Percentiles rank a stretch among this genome's conserved stretches.
phyloP scores from a whole-genome alignment of 1,140 invertebrate genomes.

The Achroia grisella region DNA sequence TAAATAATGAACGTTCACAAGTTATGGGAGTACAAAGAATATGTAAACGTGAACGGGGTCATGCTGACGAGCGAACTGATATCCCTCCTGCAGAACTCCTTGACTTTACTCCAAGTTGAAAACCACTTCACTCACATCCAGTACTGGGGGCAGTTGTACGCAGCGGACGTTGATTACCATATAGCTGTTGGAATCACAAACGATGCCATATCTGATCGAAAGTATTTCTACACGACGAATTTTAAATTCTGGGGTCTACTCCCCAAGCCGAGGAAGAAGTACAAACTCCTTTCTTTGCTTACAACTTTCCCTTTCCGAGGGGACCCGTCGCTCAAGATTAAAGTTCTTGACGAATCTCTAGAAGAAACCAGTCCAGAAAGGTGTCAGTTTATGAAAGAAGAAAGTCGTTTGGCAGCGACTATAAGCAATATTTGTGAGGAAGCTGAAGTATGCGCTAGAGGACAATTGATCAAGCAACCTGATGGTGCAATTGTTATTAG shows the following conservation, averaged over 20 bases:
- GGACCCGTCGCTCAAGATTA: conserved; percentile 51
- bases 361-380: conserved; percentile 62
- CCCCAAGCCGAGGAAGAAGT: conserved; percentile 76
- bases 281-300: conserved; percentile 74
- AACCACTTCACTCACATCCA: conserved; percentile 83
- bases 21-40: conserved; percentile 59
- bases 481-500: conserved; percentile 80
- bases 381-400: conserved; percentile 80
- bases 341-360: conserved; percentile 64
- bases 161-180: conserved; percentile 80
- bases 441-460: conserved; percentile 80
- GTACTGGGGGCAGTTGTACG: conserved; percentile 84
- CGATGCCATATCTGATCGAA: conserved; percentile 77
- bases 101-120: conserved; percentile 81
- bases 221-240: conserved; percentile 82
- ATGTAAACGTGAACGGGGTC: conserved; percentile 72
- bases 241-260: conserved; percentile 80
- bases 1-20: conserved; percentile 52
- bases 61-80: conserved; percentile 79
- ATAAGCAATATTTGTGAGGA: conserved; percentile 81
- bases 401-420: conserved; percentile 80
- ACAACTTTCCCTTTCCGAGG: conserved; percentile 54
- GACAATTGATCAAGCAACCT: conserved; percentile 79
- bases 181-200: conserved; percentile 81
- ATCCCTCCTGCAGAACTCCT: conserved; percentile 79